Base-by-base conservation (phyloP, 1,140 invertebrate genomes). In the roundworm (Caenorhabditis elegans) region DNA sequence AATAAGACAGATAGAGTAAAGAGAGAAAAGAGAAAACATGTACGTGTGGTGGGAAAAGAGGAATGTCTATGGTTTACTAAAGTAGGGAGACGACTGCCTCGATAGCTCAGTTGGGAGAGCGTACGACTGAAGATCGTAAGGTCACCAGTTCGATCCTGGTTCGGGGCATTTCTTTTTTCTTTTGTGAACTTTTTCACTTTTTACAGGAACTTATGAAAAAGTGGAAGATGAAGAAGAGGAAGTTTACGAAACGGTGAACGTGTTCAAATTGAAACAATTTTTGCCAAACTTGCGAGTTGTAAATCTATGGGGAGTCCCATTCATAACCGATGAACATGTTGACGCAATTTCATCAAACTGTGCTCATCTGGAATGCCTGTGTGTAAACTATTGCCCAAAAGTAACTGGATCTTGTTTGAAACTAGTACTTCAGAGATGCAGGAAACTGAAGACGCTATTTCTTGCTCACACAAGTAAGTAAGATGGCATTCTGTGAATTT, bases 201-300 rank as follows among this genome's bases (percentile, higher is more conserved):
- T 77, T 87, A 36, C 78, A 96, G 95, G 97, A 24, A 99, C 97
- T 0, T 99, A 99, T 90, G 98, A 99, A 89, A 97, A 97, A 90
- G 94, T 98, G 6, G 96, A 98, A 90, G 96, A 90, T 82, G 91
- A 99, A 89, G 97, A 98, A 88, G 97, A 99, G 89, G 98, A 99
- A 90, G 97, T 99, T 86, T 99, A 99, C 90, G 97, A 99, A 91
- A 97, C 99, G 0, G 96, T 99, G 85, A 99, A 99, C 90, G 96
- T 99, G 22, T 96, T 98, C 90, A 98, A 98, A 88, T 91, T 99
- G 3, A 99, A 99, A 90, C 95, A 95, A 15, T 96, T 95, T 0
- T 96, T 95, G 0, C 96, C 96, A 0, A 98, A 98, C 91, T 91
- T 98, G 22, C 92, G 95, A 82, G 95, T 97, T 3, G 96, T 98